Evolutionary conservation across 2,888 invertebrate species (phyloP), one percentile per base, ranked within the genome.

Genomic region (Leptogaster cylindrica): DNA sequence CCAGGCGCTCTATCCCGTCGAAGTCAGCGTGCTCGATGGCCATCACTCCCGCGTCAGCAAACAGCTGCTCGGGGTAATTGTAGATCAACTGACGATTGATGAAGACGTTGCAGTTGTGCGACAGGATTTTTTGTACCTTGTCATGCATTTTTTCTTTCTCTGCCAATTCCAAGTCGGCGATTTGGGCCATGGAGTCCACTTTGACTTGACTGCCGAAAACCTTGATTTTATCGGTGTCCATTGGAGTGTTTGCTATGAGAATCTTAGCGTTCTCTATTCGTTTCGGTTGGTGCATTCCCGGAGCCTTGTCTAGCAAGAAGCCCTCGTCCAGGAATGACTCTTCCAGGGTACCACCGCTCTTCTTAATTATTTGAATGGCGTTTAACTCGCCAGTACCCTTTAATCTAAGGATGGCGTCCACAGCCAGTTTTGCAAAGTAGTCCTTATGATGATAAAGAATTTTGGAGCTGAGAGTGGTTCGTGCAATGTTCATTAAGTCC

Each of bases 141-240:
- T 97, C 95, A 80, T 96, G 97, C 99, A 99, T 99, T 80, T 99
- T 99, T 78, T 97, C 95, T 78, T 98, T 99, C 79, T 99, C 99
- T 1, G 98, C 98, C 50, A 92, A 82, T 83, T 99, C 99, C 58
- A 99, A 83, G 77, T 99, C 98, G 3, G 99, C 99, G 71, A 99
- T 95, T 82, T 98, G 93, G 0, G 93, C 89, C 88, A 94, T 89
- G 0, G 94, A 94, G 79, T 94, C 93, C 0, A 93, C 94, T 76
- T 93, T 90, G 72, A 94, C 96, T 72, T 95, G 90, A 41, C 97
- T 97, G 46, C 98, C 98, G 82, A 99, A 99, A 18, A 99, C 90
- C 85, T 99, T 98, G 73, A 99, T 97, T 83, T 99, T 99, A 78
- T 99, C 99, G 0, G 97, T 95, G 83, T 99, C 99, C 99, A 99